Evolutionary conservation across 1,140 invertebrate species (phyloP).

Genomic region (Euura lappo): DNA sequence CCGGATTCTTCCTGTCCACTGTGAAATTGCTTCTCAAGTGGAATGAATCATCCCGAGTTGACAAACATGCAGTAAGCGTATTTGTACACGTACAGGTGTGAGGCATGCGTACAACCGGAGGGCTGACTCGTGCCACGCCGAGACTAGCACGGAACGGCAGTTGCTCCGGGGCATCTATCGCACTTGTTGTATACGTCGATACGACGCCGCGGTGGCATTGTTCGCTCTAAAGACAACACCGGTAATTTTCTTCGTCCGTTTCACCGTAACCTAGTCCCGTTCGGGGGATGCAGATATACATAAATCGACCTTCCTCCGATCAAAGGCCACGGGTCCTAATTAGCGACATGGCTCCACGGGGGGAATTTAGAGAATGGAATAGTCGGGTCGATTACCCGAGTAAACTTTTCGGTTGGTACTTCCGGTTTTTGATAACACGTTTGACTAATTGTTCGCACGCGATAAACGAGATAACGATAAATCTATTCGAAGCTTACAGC

Average conservation of each 20-base stretch:
- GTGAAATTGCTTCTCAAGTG: too few species aligned
- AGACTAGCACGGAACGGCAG: background rate
- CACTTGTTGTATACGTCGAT: conserved; percentile 1
- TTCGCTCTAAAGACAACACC: conserved; percentile 11
- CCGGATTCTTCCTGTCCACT: too few species aligned
- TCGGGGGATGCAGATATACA: too few species aligned
- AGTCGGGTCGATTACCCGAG: background rate
- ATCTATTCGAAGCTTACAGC: background rate
- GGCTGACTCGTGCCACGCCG: background rate
- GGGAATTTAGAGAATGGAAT: background rate
- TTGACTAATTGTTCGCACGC: conserved; percentile 5
- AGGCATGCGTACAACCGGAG: background rate
- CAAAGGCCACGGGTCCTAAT: background rate
- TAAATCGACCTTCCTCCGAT: too few species aligned
- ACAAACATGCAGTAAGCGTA: background rate
- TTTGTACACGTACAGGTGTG: background rate
- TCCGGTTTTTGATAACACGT: background rate
- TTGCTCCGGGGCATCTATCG: background rate
- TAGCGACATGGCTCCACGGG: background rate
- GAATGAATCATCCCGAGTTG: background rate
- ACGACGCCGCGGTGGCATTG: conserved; percentile 2
- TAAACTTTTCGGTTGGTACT: background rate
- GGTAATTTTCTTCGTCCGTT: background rate
- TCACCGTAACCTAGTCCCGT: background rate
- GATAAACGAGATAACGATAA: conserved; percentile 5